Percentiles rank a stretch among this genome's conserved stretches.
Conservation (phyloP, 2,797 vertebrate genomes). For the Chelon auratus region DNA sequence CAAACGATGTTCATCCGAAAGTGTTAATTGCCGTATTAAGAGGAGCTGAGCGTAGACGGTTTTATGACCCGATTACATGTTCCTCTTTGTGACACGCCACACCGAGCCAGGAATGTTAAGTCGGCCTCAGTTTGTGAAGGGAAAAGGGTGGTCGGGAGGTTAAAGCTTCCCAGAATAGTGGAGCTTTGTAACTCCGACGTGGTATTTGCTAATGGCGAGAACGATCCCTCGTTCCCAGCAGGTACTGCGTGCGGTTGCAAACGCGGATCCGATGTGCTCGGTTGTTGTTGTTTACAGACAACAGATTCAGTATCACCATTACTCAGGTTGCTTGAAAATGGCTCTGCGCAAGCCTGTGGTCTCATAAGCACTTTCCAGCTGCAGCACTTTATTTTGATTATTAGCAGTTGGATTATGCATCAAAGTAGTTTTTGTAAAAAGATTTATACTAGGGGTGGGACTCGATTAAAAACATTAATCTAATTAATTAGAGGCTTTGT, state of each 20-base stretch:
- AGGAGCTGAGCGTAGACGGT: slow-evolving; percentile 16
- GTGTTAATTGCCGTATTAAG: slow-evolving; percentile 46
- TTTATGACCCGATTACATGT: slow-evolving; percentile 66
- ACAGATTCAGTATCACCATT: background rate
- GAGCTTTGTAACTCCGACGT: slow-evolving; percentile 58
- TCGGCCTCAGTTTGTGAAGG: slow-evolving; percentile 45
- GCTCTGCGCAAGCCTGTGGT: too few relatives aligned
- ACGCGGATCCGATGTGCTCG: slow-evolving; percentile 11
- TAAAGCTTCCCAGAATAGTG: slow-evolving; percentile 64
- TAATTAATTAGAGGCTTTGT: too few relatives aligned
- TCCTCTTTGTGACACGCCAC: slow-evolving; percentile 53
- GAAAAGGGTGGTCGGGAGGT: slow-evolving; percentile 39
- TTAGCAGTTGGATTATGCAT: too few relatives aligned
- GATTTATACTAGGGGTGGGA: too few relatives aligned
- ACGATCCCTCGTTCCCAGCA: slow-evolving; percentile 45
- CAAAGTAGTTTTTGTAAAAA: too few relatives aligned
- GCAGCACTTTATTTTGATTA: too few relatives aligned
- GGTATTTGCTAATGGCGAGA: slow-evolving; percentile 41
- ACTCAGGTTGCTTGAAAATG: background rate
- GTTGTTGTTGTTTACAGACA: background rate
- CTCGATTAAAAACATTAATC: too few relatives aligned
- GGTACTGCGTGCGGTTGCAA: slow-evolving; percentile 34
- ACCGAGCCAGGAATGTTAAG: slow-evolving; percentile 62
- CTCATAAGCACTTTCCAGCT: too few relatives aligned
- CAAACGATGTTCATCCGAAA: slow-evolving; percentile 10